These are phyloP conservation scores for Apis florea DNA, from an alignment of 1,140 invertebrate genomes.

Conservation along the genomic window DNA sequence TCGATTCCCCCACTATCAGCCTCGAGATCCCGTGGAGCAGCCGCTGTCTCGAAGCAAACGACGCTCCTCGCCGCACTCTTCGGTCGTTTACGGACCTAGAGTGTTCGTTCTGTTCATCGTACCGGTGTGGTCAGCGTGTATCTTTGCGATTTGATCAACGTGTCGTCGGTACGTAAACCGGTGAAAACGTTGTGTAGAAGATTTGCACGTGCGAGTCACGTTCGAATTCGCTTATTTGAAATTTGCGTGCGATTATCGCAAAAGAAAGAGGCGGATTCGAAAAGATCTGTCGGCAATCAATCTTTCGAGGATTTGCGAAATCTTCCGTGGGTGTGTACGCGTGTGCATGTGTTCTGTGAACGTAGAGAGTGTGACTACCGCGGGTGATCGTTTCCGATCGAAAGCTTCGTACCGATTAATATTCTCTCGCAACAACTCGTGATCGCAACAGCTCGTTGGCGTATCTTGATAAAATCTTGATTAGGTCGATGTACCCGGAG, in stretches of 20 bases:
- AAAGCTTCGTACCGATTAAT: neutral
- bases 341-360: constrained; percentile 34
- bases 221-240: neutral
- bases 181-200: neutral
- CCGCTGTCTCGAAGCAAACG: constrained; percentile 56
- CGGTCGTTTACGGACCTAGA: constrained; percentile 56
- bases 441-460: constrained; percentile 18
- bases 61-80: constrained; percentile 58
- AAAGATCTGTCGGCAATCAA: neutral
- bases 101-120: constrained; percentile 48
- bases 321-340: constrained; percentile 45
- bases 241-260: neutral
- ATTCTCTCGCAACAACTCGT: neutral
- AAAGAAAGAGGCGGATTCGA: neutral
- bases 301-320: constrained; percentile 34
- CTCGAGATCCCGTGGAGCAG: constrained; percentile 61
- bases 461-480: neutral
- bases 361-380: constrained; percentile 10
- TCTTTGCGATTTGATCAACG: constrained; percentile 46
- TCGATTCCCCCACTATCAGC: constrained; percentile 45
- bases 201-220: constrained; percentile 16
- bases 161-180: constrained; percentile 58
- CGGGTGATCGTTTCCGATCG: constrained; percentile 8
- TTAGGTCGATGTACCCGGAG: neutral
- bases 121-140: constrained; percentile 53